Evolutionary conservation across 1,140 invertebrate genomes (phyloP).

Genomic region (Aradophagus sp.): DNA sequence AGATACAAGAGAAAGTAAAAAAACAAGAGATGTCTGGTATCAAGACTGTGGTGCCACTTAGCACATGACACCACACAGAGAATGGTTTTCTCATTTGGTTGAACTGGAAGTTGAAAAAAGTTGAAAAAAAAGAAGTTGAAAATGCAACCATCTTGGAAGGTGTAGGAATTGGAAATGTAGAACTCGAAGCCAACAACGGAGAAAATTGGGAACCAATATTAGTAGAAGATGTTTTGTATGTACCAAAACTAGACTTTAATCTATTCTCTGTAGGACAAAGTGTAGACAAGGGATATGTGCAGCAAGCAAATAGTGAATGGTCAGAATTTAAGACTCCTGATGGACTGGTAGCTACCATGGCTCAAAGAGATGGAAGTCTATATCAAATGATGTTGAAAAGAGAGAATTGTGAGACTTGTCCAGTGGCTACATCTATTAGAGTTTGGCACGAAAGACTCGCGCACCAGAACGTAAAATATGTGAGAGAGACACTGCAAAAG

Average conservation of each 20-base stretch:
- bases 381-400: no score
- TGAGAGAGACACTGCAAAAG: background rate
- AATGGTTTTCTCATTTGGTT: background rate
- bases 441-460: background rate
- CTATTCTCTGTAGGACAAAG: background rate
- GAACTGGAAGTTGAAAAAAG: no score
- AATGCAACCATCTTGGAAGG: background rate
- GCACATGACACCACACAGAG: background rate
- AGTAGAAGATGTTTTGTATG: no score
- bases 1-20: no score
- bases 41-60: background rate
- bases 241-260: slow-evolving; percentile 3
- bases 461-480: slow-evolving; percentile 6
- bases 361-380: background rate
- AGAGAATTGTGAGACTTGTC: background rate
- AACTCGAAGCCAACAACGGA: background rate
- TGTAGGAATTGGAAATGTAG: background rate
- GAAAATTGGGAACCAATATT: background rate
- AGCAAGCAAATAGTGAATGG: background rate
- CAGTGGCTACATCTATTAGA: background rate
- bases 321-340: slow-evolving; percentile 1
- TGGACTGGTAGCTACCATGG: background rate
- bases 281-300: slow-evolving; percentile 2
- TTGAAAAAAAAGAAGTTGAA: background rate
- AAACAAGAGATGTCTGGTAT: slow-evolving; percentile 1